These are phyloP conservation scores for Axea sp. DNA, from an alignment of 2,888 invertebrate species.

Conservation along the genomic window DNA sequence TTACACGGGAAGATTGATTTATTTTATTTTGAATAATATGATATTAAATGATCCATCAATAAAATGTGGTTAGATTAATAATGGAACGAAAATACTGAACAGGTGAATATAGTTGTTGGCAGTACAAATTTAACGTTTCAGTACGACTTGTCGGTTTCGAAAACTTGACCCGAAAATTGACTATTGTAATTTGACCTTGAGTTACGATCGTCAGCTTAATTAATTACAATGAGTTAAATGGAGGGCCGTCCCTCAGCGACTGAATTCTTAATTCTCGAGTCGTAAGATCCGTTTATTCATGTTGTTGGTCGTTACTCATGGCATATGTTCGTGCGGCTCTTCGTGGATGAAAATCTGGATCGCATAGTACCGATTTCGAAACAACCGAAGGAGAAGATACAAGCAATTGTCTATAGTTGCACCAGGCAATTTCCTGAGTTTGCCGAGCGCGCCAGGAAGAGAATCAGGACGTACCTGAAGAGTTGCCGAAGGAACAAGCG, in stretches of 20 bases:
- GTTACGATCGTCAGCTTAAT: slow-evolving; percentile 69
- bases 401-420: slow-evolving; percentile 98
- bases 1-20: too few species aligned
- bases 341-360: slow-evolving; percentile 98
- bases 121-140: too few species aligned
- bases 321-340: slow-evolving; percentile 98
- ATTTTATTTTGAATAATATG: too few species aligned
- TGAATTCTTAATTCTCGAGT: slow-evolving; percentile 72
- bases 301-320: slow-evolving; percentile 51
- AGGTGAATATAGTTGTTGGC: too few species aligned
- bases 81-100: too few species aligned
- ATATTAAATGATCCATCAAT: too few species aligned
- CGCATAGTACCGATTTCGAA: slow-evolving; percentile 98
- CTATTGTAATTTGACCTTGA: slow-evolving; percentile 50
- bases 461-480: slow-evolving; percentile 96
- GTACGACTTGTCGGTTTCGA: too few species aligned
- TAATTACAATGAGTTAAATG: slow-evolving; percentile 78
- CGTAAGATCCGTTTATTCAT: too few species aligned
- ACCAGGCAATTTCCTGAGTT: slow-evolving; percentile 98
- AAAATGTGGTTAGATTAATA: too few species aligned
- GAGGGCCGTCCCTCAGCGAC: slow-evolving; percentile 68
- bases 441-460: slow-evolving; percentile 95
- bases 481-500: slow-evolving; percentile 97
- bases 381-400: slow-evolving; percentile 98
- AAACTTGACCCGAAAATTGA: slow-evolving; percentile 8